These are phyloP conservation scores for Montipora foliosa DNA, from an alignment of 64 coral and sea anemone genomes.

Conservation along the genomic window DNA sequence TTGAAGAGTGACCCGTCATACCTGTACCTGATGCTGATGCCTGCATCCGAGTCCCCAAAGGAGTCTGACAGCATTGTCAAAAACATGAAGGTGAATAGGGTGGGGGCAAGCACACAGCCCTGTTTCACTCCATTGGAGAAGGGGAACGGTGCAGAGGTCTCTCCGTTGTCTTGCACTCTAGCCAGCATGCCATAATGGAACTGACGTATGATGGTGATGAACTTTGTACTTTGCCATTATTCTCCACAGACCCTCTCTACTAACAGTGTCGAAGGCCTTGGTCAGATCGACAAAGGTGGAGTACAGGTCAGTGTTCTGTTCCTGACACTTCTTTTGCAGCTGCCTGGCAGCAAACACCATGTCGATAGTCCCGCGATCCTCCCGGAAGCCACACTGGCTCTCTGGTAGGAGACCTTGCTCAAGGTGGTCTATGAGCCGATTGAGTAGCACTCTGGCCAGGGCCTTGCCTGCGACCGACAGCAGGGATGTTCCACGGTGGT, in stretches of 20 bases:
- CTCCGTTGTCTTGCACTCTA: not conserved
- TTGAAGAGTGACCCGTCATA: slow-evolving; percentile 18
- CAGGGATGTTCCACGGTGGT: slow-evolving; percentile 21
- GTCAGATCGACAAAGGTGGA: slow-evolving; percentile 9
- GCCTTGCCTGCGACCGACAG: slow-evolving; percentile 8
- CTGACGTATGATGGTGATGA: not conserved
- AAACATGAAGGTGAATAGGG: not conserved
- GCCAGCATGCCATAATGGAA: slow-evolving; percentile 31
- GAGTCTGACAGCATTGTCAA: slow-evolving; percentile 22
- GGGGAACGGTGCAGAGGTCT: not conserved
- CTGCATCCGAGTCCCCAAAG: not conserved
- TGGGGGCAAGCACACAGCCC: not conserved
- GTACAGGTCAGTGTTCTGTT: slow-evolving; percentile 17
- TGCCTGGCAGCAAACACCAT: slow-evolving; percentile 20
- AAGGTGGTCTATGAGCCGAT: not conserved
- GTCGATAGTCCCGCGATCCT: not conserved
- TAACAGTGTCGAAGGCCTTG: slow-evolving; percentile 27
- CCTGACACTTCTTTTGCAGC: slow-evolving; percentile 9
- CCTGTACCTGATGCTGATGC: too few species aligned
- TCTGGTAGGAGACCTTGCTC: slow-evolving; percentile 1
- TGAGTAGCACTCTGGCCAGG: slow-evolving; percentile 8
- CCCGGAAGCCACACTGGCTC: slow-evolving; percentile 18
- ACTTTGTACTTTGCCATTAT: not conserved
- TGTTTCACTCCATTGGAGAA: slow-evolving; percentile 8
- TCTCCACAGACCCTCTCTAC: not conserved